Conservation (phyloP, 2,797 vertebrate genomes). For the Gambelia wislizenii region DNA sequence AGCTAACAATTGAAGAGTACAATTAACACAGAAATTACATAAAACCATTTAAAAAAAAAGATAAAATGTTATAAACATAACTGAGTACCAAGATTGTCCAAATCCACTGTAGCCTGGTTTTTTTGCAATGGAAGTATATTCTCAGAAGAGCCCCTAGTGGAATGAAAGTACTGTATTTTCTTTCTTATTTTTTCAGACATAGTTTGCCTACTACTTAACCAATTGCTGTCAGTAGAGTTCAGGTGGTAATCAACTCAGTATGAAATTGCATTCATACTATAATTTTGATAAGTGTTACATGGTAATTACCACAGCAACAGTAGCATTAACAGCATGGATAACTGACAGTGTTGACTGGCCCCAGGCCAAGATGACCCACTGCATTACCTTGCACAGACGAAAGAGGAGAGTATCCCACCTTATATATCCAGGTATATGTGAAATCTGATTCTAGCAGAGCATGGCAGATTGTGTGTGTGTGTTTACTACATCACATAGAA, state of each 20-base stretch:
- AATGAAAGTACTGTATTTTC: constrained; percentile 29
- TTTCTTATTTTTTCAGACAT: constrained; percentile 14
- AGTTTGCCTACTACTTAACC: constrained; percentile 49
- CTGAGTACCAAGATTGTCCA: background rate
- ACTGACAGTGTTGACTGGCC: constrained; percentile 50
- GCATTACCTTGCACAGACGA: constrained; percentile 38
- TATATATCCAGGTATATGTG: constrained; percentile 13
- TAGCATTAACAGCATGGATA: constrained; percentile 59
- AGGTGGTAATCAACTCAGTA: constrained; percentile 64
- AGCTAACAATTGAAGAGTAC: no score
- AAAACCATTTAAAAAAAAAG: no score
- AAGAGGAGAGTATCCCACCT: constrained; percentile 12
- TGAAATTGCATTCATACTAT: constrained; percentile 66
- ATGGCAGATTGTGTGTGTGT: no score
- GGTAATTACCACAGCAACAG: constrained; percentile 62
- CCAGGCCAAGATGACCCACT: constrained; percentile 49
- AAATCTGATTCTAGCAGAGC: background rate
- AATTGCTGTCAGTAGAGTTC: constrained; percentile 50
- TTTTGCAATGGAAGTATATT: background rate
- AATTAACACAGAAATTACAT: no score
- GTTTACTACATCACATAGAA: no score
- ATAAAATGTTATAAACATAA: no score
- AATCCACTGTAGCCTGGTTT: background rate
- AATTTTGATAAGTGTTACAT: constrained; percentile 64
- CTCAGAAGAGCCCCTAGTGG: constrained; percentile 19